Base-by-base conservation (phyloP, 2,113 vertebrate genomes). In the Oreamnos americanus region DNA sequence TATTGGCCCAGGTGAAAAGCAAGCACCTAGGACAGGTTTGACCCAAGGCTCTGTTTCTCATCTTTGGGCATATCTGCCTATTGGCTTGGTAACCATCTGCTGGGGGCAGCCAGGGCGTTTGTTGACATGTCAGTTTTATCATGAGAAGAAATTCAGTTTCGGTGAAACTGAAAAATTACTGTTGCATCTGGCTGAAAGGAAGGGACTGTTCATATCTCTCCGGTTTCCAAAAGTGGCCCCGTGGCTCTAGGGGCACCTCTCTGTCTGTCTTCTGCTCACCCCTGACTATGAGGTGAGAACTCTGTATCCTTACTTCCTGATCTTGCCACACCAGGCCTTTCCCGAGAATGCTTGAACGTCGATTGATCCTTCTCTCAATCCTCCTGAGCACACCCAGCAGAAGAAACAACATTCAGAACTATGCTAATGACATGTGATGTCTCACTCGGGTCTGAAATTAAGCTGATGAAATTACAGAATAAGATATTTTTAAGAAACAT, bases 401-500 rank as follows among this genome's bases (percentile, higher is more conserved):
- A 26, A 58, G 86, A n/a, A 71, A n/a, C 49, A n/a, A 9, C 60
- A 23, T 51, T 53, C 19, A 57, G 58, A 93, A 39, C 89, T 45
- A 14, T 14, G 19, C 45, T 78, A 55, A 13, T 64, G 47, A 33
- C 14, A 5, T n/a, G 4, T 36, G 47, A 11, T 89, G 62, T 83
- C 94, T 97, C 53, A 9, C 47, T 60, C 9, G 0, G 47, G 43
- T 88, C 91, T 92, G 91, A 93, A 94, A 45, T 83, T 51, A 76
- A 83, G 91, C 86, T 81, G 86, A 64, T 36, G 62, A 87, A 88
- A 57, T 94, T 67, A 74, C 81, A 95, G 39, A 94, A 49, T n/a
- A 95, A 62, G 96, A 82, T 88, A 95, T 88, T 97, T 94, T 96
- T 94, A 94, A 96, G 94, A 97, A 98, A 78, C 91, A 96, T 79